Conservation (phyloP, 2,888 invertebrate species). For the Apotomis capreana region DNA sequence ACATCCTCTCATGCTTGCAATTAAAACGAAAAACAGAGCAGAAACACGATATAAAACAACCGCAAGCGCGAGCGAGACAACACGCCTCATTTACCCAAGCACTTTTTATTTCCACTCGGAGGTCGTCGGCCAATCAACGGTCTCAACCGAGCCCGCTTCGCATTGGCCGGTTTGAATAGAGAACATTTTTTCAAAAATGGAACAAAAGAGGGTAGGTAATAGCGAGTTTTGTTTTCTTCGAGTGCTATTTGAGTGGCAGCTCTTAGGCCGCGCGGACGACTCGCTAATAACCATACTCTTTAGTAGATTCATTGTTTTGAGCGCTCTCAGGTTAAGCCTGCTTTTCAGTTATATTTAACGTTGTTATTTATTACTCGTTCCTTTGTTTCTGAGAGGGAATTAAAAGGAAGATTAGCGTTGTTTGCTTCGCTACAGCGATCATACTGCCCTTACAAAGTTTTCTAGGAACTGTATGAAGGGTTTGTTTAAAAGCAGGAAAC, state of each 20-base stretch:
- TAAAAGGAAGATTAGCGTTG: slow-evolving; percentile 74
- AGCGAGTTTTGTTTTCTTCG: slow-evolving; percentile 80
- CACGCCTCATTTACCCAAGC: slow-evolving; percentile 78
- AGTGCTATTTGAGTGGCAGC: slow-evolving; percentile 78
- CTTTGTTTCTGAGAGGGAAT: slow-evolving; percentile 59
- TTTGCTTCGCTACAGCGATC: slow-evolving; percentile 66
- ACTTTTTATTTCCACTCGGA: slow-evolving; percentile 81
- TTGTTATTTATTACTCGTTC: slow-evolving; percentile 75
- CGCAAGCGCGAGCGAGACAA: slow-evolving; percentile 66
- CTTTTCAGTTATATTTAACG: slow-evolving; percentile 72
- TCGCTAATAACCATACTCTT: slow-evolving; percentile 71
- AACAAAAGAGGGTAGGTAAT: slow-evolving; percentile 82
- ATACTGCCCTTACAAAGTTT: slow-evolving; percentile 57
- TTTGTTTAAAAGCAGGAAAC: slow-evolving; percentile 49
- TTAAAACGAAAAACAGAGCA: slow-evolving; percentile 80
- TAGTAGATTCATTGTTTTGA: slow-evolving; percentile 69
- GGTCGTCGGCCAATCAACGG: slow-evolving; percentile 83
- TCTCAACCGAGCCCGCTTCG: slow-evolving; percentile 73
- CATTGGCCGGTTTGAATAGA: slow-evolving; percentile 82
- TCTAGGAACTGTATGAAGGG: slow-evolving; percentile 61
- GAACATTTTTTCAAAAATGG: slow-evolving; percentile 74
- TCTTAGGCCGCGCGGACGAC: slow-evolving; percentile 72
- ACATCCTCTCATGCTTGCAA: slow-evolving; percentile 80
- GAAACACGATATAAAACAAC: slow-evolving; percentile 59
- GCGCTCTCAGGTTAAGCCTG: slow-evolving; percentile 63